Conservation (phyloP, 2,797 vertebrate species). For the Borostomias antarcticus region DNA sequence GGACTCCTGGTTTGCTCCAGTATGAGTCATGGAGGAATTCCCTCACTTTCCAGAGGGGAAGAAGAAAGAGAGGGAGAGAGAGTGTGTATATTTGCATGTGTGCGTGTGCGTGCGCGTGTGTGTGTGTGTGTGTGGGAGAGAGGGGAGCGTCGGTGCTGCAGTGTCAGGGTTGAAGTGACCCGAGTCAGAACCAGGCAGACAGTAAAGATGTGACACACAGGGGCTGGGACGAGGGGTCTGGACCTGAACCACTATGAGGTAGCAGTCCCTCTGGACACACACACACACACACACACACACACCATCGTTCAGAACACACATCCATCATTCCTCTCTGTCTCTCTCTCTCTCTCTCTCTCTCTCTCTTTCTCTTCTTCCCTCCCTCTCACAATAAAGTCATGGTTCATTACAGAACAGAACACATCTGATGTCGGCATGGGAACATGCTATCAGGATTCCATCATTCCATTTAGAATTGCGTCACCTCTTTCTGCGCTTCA, state of each 20-base stretch:
- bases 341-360: background rate
- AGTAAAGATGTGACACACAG: conserved; percentile 7
- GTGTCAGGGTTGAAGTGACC: conserved; percentile 7
- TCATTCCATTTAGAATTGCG: conserved; percentile 21
- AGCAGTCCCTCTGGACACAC: conserved; percentile 42
- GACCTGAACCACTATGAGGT: conserved; percentile 37
- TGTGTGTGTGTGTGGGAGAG: conserved; percentile 8
- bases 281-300: conserved; percentile 35
- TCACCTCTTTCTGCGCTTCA: conserved; percentile 28
- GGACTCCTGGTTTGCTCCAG: conserved; percentile 46
- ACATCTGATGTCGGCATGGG: background rate
- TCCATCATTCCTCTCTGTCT: conserved; percentile 18
- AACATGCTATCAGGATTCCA: conserved; percentile 50
- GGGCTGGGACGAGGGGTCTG: conserved; percentile 29
- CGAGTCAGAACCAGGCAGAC: conserved; percentile 3
- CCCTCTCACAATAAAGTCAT: background rate
- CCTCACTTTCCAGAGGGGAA: conserved; percentile 55
- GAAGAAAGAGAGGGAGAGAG: too few species aligned
- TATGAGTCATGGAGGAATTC: conserved; percentile 56
- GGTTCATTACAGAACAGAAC: background rate
- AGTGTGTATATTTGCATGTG: too few species aligned
- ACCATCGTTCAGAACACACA: conserved; percentile 38
- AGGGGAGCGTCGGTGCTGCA: background rate
- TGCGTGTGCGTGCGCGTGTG: conserved; percentile 12
- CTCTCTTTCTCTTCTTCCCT: conserved; percentile 23